phyloP scores from a whole-genome alignment of 2,888 invertebrate species.

The Nomada hirtipes region DNA sequence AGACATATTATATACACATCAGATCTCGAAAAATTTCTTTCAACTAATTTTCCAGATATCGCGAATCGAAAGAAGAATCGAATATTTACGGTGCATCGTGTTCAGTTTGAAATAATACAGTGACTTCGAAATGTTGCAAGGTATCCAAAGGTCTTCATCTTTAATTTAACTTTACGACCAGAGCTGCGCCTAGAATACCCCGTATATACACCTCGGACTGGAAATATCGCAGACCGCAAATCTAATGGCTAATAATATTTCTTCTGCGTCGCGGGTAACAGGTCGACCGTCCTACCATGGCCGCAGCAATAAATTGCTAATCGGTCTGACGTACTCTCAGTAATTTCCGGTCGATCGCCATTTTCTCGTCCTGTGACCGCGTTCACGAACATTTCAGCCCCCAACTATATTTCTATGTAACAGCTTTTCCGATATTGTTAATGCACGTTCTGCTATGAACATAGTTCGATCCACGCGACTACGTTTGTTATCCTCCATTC shows the following conservation, averaged over 20 bases:
- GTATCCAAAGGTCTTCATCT: neutral
- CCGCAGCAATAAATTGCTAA: constrained; percentile 62
- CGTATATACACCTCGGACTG: constrained; percentile 2
- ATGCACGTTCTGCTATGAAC: constrained; percentile 9
- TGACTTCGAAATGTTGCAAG: neutral
- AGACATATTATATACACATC: too few species aligned
- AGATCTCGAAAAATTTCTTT: too few species aligned
- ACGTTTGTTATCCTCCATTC: neutral
- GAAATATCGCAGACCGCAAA: constrained; percentile 36
- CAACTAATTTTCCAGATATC: too few species aligned
- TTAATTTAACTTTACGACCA: constrained; percentile 3
- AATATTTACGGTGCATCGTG: too few species aligned
- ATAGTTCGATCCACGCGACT: neutral
- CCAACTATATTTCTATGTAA: constrained; percentile 55
- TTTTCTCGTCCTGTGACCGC: constrained; percentile 40
- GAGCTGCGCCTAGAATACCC: neutral
- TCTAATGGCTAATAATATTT: constrained; percentile 60
- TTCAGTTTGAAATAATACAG: too few species aligned
- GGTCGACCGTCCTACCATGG: constrained; percentile 29
- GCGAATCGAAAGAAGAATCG: too few species aligned
- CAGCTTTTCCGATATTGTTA: constrained; percentile 72
- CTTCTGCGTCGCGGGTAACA: constrained; percentile 20
- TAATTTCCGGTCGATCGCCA: constrained; percentile 59
- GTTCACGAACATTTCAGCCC: constrained; percentile 24
- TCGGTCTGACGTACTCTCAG: constrained; percentile 62